phyloP scores from a whole-genome alignment of 2,113 vertebrate species.

The Lota lota region DNA sequence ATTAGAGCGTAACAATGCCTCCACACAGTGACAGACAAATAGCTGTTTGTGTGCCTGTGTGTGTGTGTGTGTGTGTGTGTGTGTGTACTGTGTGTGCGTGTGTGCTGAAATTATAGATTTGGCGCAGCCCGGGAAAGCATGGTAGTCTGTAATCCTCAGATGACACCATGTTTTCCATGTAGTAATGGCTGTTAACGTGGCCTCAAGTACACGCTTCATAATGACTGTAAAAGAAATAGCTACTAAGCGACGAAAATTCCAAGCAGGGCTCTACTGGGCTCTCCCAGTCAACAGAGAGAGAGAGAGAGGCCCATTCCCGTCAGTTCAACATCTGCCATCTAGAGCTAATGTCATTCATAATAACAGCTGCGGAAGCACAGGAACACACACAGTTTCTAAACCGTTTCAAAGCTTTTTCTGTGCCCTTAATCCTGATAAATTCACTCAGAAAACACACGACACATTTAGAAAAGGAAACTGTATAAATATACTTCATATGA shows the following conservation, averaged over 20 bases:
- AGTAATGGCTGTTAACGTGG: constrained; percentile 70
- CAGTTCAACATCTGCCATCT: no score
- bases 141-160: constrained; percentile 67
- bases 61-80: constrained; percentile 15
- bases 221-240: constrained; percentile 35
- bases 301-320: no score
- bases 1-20: constrained; percentile 34
- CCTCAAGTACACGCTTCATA: constrained; percentile 60
- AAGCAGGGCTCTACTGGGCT: not conserved
- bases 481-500: no score
- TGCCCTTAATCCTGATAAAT: no score
- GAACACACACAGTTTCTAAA: no score
- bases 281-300: not conserved
- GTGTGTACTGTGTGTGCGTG: constrained; percentile 1
- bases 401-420: no score
- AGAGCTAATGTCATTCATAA: no score
- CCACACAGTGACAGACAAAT: constrained; percentile 36
- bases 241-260: constrained; percentile 8
- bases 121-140: constrained; percentile 52
- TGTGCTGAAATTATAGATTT: constrained; percentile 64
- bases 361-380: no score
- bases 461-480: no score
- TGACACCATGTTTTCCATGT: constrained; percentile 72
- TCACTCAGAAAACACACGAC: no score
- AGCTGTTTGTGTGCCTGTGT: constrained; percentile 3